phyloP scores from a whole-genome alignment of 2,797 vertebrate species.

The Tachyglossus aculeatus region DNA sequence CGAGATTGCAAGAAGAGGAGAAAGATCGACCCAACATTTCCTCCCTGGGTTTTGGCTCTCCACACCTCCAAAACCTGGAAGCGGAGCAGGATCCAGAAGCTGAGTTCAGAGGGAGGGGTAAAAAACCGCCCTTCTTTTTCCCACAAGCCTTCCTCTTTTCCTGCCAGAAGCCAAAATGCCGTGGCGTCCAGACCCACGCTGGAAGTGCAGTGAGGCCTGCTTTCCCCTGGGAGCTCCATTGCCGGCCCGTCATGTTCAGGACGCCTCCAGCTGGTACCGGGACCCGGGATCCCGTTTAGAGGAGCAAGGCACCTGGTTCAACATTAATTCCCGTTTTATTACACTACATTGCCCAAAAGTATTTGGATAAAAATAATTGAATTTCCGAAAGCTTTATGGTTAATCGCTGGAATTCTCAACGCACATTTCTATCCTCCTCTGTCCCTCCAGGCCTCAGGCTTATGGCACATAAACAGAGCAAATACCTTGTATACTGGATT shows the following conservation, averaged over 20 bases:
- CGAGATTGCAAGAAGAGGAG: too few species aligned
- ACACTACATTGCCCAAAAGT: constrained; percentile 30
- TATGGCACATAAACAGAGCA: constrained; percentile 7
- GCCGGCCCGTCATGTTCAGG: not conserved
- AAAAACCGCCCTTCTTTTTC: accelerated
- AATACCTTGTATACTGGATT: not conserved
- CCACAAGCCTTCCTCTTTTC: not conserved
- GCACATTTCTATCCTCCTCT: constrained; percentile 20
- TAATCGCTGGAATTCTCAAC: constrained; percentile 56
- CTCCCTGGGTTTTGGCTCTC: not conserved
- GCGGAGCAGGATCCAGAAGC: not conserved
- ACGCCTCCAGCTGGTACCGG: not conserved
- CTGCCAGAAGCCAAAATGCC: not conserved
- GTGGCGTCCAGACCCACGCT: not conserved
- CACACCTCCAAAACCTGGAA: not conserved
- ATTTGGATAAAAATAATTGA: constrained; percentile 56
- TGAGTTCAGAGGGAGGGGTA: not conserved
- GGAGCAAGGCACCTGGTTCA: constrained; percentile 34
- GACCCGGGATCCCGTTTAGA: not conserved
- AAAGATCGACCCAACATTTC: too few species aligned
- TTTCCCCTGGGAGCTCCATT: not conserved
- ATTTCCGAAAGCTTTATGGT: constrained; percentile 57
- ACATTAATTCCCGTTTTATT: constrained; percentile 39
- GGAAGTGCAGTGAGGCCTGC: not conserved
- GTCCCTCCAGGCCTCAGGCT: constrained; percentile 27